Conservation (phyloP, 2,113 vertebrate genomes). For the Okapia johnstoni region DNA sequence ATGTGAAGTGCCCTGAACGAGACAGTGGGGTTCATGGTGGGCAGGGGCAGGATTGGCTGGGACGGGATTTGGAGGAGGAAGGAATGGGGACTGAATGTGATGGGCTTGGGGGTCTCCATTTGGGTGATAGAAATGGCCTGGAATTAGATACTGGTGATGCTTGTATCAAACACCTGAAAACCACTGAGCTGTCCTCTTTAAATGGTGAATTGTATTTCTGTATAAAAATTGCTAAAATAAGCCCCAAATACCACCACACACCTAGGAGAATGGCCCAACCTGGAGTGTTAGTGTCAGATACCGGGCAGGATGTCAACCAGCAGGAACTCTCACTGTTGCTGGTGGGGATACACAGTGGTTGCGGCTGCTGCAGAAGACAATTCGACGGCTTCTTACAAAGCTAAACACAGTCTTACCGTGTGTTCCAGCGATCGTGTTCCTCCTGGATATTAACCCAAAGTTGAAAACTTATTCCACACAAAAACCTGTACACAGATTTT, state of each 20-base stretch:
- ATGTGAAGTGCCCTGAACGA: background rate
- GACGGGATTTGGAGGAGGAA: background rate
- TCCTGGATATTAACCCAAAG: background rate
- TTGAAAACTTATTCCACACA: background rate
- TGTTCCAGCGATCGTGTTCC: background rate
- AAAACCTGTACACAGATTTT: background rate
- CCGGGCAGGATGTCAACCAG: background rate
- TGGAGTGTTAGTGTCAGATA: rapidly evolving
- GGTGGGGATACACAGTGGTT: too few relatives aligned
- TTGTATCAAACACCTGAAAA: background rate
- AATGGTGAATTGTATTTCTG: background rate
- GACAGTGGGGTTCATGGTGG: rapidly evolving
- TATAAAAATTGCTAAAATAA: background rate
- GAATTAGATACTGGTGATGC: background rate
- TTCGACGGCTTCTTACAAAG: background rate
- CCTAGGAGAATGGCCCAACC: background rate
- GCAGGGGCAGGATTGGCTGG: background rate
- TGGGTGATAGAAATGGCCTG: too few relatives aligned
- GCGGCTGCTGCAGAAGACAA: background rate
- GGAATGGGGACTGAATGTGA: background rate
- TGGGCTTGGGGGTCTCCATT: background rate
- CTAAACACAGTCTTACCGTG: background rate
- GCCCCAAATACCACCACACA: background rate
- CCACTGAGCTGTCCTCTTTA: background rate
- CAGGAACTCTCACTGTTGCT: rapidly evolving